phyloP scores from a whole-genome alignment of 2,113 vertebrate species.

The Chitala chitala region DNA sequence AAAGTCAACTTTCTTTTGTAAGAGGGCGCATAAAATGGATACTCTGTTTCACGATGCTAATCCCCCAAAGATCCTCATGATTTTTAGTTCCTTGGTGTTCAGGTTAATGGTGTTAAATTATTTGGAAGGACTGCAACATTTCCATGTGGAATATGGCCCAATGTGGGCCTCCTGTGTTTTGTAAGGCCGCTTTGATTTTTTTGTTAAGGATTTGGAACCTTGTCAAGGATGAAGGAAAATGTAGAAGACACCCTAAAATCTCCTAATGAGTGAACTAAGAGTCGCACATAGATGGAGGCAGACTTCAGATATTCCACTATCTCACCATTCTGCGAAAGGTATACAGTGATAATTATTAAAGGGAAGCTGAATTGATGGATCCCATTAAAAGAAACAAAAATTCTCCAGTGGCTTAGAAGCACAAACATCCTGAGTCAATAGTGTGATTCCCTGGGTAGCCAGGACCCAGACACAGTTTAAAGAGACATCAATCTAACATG shows the following conservation, averaged over 20 bases:
- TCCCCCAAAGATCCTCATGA: conserved; percentile 32
- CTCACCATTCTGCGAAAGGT: conserved; percentile 30
- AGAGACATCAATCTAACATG: conserved; percentile 80
- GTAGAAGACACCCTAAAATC: conserved; percentile 36
- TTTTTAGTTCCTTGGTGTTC: conserved; percentile 31
- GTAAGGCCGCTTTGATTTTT: conserved; percentile 30
- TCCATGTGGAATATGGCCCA: conserved; percentile 39
- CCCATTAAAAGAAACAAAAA: conserved; percentile 57
- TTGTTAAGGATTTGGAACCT: conserved; percentile 31
- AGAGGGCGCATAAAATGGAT: conserved; percentile 31
- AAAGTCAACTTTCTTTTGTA: conserved; percentile 53
- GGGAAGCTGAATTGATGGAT: conserved; percentile 56
- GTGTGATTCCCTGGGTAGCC: conserved; percentile 70
- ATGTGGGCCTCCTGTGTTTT: conserved; percentile 38
- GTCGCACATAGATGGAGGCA: conserved; percentile 18
- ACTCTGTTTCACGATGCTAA: conserved; percentile 50
- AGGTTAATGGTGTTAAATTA: conserved; percentile 55
- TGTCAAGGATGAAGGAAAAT: conserved; percentile 51
- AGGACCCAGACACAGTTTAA: conserved; percentile 67
- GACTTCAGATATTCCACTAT: conserved; percentile 18
- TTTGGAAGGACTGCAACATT: conserved; percentile 42
- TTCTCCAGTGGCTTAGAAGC: conserved; percentile 57
- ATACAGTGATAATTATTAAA: conserved; percentile 69
- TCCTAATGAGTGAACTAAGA: conserved; percentile 32
- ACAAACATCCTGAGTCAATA: conserved; percentile 68